Conservation (phyloP, 2,888 invertebrate species). For the Agonopterix arenella region DNA sequence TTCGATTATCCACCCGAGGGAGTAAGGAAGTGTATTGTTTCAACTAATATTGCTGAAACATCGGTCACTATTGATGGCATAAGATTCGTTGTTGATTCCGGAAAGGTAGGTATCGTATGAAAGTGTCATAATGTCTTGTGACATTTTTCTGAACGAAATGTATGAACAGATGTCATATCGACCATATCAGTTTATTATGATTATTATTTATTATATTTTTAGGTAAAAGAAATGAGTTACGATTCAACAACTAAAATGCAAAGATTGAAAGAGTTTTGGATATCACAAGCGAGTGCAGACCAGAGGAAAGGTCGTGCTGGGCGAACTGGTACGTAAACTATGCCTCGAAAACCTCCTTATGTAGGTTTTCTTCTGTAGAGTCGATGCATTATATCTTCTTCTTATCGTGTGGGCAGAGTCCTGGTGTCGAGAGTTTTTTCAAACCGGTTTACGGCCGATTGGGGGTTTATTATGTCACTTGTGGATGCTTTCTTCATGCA, state of each 20-base stretch:
- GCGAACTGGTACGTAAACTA: constrained; percentile 79
- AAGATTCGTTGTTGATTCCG: constrained; percentile 97
- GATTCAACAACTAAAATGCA: constrained; percentile 94
- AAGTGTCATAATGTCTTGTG: no score
- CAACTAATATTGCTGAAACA: constrained; percentile 99
- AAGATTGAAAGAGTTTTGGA: constrained; percentile 94
- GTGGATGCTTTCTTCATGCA: no score
- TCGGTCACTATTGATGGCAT: constrained; percentile 99
- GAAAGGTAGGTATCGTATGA: constrained; percentile 80
- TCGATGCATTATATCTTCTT: no score
- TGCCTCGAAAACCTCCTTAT: not conserved
- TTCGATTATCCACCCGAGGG: constrained; percentile 98
- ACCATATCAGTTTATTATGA: no score
- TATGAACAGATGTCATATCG: no score
- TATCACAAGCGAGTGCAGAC: constrained; percentile 98
- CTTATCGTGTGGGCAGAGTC: no score
- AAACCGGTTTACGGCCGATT: no score
- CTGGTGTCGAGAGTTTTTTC: no score
- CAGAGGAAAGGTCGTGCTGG: constrained; percentile 98
- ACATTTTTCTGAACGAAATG: no score
- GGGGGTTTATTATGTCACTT: no score
- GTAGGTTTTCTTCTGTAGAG: no score
- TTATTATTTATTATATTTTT: constrained; percentile 14
- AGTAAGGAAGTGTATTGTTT: constrained; percentile 96
- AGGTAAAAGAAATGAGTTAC: constrained; percentile 96